These are phyloP conservation scores for Coryphaenoides rupestris DNA, from an alignment of 2,113 vertebrate species.

Conservation along the genomic window DNA sequence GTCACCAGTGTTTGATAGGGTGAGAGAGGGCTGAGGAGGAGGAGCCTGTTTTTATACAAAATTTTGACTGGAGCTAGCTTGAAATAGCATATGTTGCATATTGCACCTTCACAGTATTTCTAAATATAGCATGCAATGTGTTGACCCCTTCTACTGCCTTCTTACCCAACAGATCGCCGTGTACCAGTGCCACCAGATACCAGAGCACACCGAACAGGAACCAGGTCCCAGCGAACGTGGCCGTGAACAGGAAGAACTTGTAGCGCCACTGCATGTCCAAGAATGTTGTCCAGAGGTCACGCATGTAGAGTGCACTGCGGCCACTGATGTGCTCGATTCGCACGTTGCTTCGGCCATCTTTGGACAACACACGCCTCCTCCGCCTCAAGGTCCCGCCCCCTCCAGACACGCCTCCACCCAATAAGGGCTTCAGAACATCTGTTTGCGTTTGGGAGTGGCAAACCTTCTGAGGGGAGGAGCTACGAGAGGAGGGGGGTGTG, in stretches of 20 bases:
- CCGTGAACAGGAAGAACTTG: slow-evolving; percentile 91
- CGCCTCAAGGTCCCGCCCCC: slow-evolving; percentile 56
- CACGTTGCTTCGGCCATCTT: slow-evolving; percentile 94
- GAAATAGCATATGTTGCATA: no score
- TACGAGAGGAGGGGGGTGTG: slow-evolving; percentile 61
- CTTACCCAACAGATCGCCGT: slow-evolving; percentile 88
- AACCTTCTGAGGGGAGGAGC: slow-evolving; percentile 84
- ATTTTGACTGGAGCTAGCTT: no score
- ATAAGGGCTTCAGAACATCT: slow-evolving; percentile 81
- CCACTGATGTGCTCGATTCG: slow-evolving; percentile 87
- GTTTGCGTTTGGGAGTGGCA: slow-evolving; percentile 95
- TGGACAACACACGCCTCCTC: slow-evolving; percentile 85
- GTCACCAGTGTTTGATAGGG: no score
- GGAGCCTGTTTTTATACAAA: no score
- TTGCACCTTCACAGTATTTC: no score
- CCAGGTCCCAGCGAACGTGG: slow-evolving; percentile 95
- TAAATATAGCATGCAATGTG: no score
- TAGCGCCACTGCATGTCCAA: slow-evolving; percentile 98
- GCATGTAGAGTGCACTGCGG: slow-evolving; percentile 88
- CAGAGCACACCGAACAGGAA: slow-evolving; percentile 91
- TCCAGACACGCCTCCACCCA: slow-evolving; percentile 54
- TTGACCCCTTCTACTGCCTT: no score
- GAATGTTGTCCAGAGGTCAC: slow-evolving; percentile 98
- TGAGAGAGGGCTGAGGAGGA: no score
- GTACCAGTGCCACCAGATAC: slow-evolving; percentile 89